Evolutionary conservation across 2,888 invertebrate species (phyloP), one percentile per base, ranked within the genome.

Genomic region (Candidula unifasciata): DNA sequence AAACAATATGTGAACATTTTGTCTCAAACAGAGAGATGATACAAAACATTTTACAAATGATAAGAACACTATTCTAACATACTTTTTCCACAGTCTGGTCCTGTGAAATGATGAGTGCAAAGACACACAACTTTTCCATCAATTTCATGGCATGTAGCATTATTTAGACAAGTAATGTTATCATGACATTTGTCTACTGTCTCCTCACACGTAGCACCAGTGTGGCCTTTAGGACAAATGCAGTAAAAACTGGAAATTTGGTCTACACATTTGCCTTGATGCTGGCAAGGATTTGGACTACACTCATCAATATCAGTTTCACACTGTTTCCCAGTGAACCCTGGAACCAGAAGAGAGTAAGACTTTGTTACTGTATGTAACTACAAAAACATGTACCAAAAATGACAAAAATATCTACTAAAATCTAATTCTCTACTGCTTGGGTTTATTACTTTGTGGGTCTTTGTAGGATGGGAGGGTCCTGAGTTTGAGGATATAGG

Each of bases 1-100:
- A n/a, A 5, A n/a, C 10, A 60, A 21, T 21, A 60, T n/a, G n/a
- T n/a, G n/a, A n/a, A n/a, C n/a, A n/a, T n/a, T n/a, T 24, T 60
- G 60, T 24, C 18, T 24, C 60, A 60, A 21, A 60, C 8, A 13
- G 60, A 60, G 21, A 21, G n/a, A 60, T n/a, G n/a, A n/a, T n/a
- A n/a, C n/a, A 60, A 60, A 60, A 60, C n/a, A 27, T 30, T n/a
- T n/a, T 30, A 78, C 8, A 60, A 52, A 71, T 68, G 27, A 33
- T 16, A 30, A 24, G 21, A 3, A 73, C 33, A 37, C 16, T 54
- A 27, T 16, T 74, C n/a, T 60, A 1, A 68, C 84, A 78, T 82
- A 91, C 92, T 88, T 89, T 92, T 92, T 52, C 89, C 90, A 89
- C 92, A 92, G 76, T 89, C 86, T n/a, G 82, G 82, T n/a, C 91